Conservation (phyloP, 2,797 vertebrate species). For the Xenops minutus region DNA sequence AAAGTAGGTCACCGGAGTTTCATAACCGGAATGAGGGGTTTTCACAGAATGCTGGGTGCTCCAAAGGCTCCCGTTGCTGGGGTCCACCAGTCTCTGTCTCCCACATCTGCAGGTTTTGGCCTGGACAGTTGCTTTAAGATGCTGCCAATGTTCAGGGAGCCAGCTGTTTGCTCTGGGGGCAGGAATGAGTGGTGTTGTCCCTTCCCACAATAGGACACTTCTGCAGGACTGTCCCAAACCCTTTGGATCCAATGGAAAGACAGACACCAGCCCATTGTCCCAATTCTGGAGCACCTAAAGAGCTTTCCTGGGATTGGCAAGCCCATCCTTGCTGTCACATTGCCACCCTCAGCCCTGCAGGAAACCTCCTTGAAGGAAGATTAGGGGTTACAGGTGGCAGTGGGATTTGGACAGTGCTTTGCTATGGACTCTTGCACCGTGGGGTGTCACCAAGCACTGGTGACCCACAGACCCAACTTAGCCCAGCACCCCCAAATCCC, state of each 20-base stretch:
- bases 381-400: background rate
- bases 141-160: fast-evolving
- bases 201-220: fast-evolving
- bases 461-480: background rate
- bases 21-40: conserved; percentile 5
- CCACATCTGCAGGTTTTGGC: fast-evolving
- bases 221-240: background rate
- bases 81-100: fast-evolving
- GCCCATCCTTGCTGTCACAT: background rate
- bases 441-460: background rate
- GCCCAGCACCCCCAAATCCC: background rate
- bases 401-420: background rate
- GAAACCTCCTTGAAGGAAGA: background rate
- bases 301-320: fast-evolving
- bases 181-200: fast-evolving
- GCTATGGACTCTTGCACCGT: fast-evolving
- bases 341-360: background rate
- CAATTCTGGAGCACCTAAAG: fast-evolving
- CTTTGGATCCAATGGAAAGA: background rate
- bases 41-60: fast-evolving
- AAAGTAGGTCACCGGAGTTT: conserved; percentile 75
- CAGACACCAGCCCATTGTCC: fast-evolving
- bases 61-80: fast-evolving
- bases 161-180: background rate
- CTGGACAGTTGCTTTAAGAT: background rate